Evolutionary conservation across 2,888 invertebrate species (phyloP).

Genomic region (Spodoptera littoralis): DNA sequence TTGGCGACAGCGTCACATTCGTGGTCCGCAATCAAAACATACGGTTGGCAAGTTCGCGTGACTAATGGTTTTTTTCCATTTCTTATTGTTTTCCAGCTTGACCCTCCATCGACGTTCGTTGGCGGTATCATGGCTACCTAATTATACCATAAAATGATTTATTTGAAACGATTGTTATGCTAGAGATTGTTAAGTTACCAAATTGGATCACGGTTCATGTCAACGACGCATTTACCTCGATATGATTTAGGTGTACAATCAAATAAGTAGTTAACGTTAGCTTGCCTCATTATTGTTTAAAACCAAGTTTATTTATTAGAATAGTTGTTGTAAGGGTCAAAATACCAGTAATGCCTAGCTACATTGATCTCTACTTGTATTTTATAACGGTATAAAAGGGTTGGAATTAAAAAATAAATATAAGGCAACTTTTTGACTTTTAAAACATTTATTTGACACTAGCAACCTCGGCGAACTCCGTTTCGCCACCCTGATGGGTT

Average conservation of each 20-base stretch:
- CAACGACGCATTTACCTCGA: conserved; percentile 71
- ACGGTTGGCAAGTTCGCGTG: conserved; percentile 75
- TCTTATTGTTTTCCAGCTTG: conserved; percentile 87
- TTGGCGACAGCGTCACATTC: conserved; percentile 52
- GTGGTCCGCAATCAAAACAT: conserved; percentile 61
- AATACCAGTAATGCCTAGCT: neutral
- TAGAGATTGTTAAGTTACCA: conserved; percentile 65
- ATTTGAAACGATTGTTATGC: conserved; percentile 73
- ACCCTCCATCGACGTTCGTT: conserved; percentile 82
- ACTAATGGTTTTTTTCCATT: conserved; percentile 84
- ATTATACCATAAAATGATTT: conserved; percentile 82
- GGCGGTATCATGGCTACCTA: conserved; percentile 66
- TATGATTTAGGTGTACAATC: conserved; percentile 61
- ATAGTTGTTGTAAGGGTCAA: conserved; percentile 1
- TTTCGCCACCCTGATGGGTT: too few species aligned
- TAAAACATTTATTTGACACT: too few species aligned
- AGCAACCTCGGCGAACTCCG: too few species aligned
- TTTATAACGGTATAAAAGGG: too few species aligned
- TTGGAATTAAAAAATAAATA: too few species aligned
- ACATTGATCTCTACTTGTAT: too few species aligned
- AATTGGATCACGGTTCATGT: conserved; percentile 74
- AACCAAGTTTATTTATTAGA: conserved; percentile 22
- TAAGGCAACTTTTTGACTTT: too few species aligned
- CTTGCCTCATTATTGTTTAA: conserved; percentile 38
- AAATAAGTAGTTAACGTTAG: conserved; percentile 51